A percentile compares a stretch with the other conserved stretches of the same genome.
Evolutionary conservation across 2,797 vertebrate species (phyloP).

Genomic region (Molothrus ater): DNA sequence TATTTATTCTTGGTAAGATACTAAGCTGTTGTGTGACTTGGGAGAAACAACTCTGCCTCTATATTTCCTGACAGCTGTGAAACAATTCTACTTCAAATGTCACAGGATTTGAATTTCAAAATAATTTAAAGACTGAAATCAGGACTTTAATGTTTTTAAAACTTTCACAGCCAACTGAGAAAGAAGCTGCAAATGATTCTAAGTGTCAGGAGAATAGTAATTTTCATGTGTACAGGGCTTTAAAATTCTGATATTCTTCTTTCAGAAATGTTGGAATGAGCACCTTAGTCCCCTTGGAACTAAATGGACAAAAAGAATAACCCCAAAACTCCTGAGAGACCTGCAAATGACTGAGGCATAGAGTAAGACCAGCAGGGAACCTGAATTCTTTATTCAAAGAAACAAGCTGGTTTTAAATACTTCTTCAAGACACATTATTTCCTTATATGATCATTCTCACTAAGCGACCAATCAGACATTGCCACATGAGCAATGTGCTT

Average conservation of each 20-base stretch:
- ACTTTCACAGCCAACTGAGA: neutral
- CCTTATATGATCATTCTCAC: no score
- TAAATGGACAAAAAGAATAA: neutral
- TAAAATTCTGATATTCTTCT: neutral
- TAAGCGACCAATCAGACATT: no score
- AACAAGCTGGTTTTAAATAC: neutral
- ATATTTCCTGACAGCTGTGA: slow-evolving; percentile 41
- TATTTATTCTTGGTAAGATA: slow-evolving; percentile 32
- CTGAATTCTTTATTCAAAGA: neutral
- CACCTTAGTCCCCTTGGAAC: neutral
- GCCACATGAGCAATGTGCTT: neutral
- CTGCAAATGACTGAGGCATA: accelerated
- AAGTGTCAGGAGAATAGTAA: slow-evolving; percentile 12
- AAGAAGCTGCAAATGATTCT: neutral
- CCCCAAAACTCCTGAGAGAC: neutral
- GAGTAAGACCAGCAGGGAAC: neutral
- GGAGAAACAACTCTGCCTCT: slow-evolving; percentile 15
- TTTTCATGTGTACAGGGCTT: neutral
- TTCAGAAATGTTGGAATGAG: neutral
- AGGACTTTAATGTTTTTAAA: slow-evolving; percentile 48
- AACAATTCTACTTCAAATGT: slow-evolving; percentile 60
- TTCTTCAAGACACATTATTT: neutral
- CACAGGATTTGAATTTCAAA: slow-evolving; percentile 62
- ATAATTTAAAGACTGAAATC: slow-evolving; percentile 29
- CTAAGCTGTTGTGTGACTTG: slow-evolving; percentile 11